A percentile compares a stretch with the other conserved stretches of the same genome.
These are phyloP conservation scores for Lottia gigantea DNA, from an alignment of 2,888 invertebrate species.

Conservation along the genomic window DNA sequence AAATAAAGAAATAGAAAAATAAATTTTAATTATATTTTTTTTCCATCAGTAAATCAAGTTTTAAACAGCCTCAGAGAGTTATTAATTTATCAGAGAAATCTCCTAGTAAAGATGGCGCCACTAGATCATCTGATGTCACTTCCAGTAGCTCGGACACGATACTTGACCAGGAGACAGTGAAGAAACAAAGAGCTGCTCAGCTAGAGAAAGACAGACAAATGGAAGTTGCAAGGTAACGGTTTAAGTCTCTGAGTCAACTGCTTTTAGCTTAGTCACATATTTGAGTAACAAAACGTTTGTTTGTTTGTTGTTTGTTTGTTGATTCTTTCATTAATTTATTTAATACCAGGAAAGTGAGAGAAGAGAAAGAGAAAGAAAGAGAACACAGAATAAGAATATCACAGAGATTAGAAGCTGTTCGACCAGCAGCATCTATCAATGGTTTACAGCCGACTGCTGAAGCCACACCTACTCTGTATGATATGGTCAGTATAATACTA, in stretches of 20 bases:
- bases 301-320: not conserved
- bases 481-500: slow-evolving; percentile 47
- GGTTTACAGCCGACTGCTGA: slow-evolving; percentile 55
- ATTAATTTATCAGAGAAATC: slow-evolving; percentile 37
- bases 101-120: not conserved
- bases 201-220: slow-evolving; percentile 45
- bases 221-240: slow-evolving; percentile 47
- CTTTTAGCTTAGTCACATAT: no score
- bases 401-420: slow-evolving; percentile 51
- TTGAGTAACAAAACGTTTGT: no score
- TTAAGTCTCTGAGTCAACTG: no score
- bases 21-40: no score
- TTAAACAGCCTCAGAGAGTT: slow-evolving; percentile 43
- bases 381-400: slow-evolving; percentile 48
- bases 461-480: slow-evolving; percentile 60
- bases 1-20: no score
- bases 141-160: slow-evolving; percentile 15
- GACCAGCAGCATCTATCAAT: slow-evolving; percentile 50
- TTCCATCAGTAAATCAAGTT: slow-evolving; percentile 12
- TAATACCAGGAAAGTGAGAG: slow-evolving; percentile 50
- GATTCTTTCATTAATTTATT: not conserved
- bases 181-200: slow-evolving; percentile 33
- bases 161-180: slow-evolving; percentile 21
- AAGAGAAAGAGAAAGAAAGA: slow-evolving; percentile 49
- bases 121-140: not conserved